Base-by-base conservation (phyloP, 2,888 invertebrate species). In the Ormyrus rosae region DNA sequence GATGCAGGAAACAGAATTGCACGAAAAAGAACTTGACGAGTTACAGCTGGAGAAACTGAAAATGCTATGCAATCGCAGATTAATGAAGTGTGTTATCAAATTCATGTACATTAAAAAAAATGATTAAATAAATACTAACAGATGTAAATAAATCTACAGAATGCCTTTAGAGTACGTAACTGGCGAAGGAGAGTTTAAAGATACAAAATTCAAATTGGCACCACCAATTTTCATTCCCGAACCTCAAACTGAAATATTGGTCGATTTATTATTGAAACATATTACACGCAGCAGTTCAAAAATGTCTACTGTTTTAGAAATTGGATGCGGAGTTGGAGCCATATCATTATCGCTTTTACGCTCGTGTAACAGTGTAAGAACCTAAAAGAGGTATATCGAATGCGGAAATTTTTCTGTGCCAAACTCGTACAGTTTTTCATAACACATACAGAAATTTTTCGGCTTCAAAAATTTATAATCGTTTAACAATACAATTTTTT, bases 181-280 rank as follows among this genome's bases (percentile, higher is more conserved):
- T 64, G 93, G 93, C 19, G 94, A 94, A 88, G 95, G 95, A 94
- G 64, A 70, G 10, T 95, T 95, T 84, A 92, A 93, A 86, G 87
- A 89, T 67, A 85, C 89, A 55, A 50, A 48, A 8, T 78, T 90
- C 56, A 92, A 93, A 87, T 91, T 95, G 85, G 88, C 91, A 9
- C 93, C 94, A 3, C 94, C 95, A 0, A 93, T 95, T 7, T 94
- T 95, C 82, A 95, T 95, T 85, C 95, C 95, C 4, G 91, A 95
- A 13, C 94, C 94, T 9, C 95, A 95, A 89, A 95, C 95, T 0
- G 95, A 95, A 89, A 92, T 92, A 84, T 90, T 94, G 60, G 92
- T 94, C 3, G 92, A 93, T 71, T 88, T 93, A 67, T 91, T 93
- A 6, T 86, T 93, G 53, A 90, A 91, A 67, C 83, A 84, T 74